These are phyloP conservation scores for Chanos chanos DNA, from an alignment of 2,797 vertebrate genomes.

Conservation along the genomic window DNA sequence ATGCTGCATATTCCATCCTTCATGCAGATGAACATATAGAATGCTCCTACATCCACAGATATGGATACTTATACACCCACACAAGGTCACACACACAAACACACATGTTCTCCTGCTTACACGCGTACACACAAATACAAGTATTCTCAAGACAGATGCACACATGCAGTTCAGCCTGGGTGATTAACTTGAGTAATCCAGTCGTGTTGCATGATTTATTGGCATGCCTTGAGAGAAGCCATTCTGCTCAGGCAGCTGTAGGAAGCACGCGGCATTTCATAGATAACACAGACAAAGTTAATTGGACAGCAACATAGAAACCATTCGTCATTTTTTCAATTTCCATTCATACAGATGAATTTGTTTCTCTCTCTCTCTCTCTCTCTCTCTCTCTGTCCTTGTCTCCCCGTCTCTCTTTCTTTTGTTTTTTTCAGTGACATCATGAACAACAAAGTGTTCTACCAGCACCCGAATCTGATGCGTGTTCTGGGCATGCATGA, in stretches of 20 bases:
- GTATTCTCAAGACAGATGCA: not conserved
- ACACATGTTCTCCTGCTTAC: not conserved
- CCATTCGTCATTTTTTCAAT: not conserved
- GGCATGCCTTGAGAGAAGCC: not conserved
- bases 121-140: not conserved
- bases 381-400: too few relatives aligned
- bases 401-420: too few relatives aligned
- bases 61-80: too few relatives aligned
- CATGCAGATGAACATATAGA: too few relatives aligned
- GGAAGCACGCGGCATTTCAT: not conserved
- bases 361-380: too few relatives aligned
- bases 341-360: too few relatives aligned
- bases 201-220: slow-evolving; percentile 3
- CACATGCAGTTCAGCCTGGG: too few relatives aligned
- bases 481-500: slow-evolving; percentile 98
- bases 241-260: not conserved
- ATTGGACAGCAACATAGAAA: not conserved
- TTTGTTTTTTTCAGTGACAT: slow-evolving; percentile 78
- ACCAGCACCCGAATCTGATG: slow-evolving; percentile 98
- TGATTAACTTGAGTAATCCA: too few relatives aligned
- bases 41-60: too few relatives aligned
- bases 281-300: not conserved
- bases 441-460: slow-evolving; percentile 99
- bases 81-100: not conserved
- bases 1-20: too few relatives aligned